These are phyloP conservation scores for Eclectus roratus DNA, from an alignment of 2,113 vertebrate species.

Conservation along the genomic window DNA sequence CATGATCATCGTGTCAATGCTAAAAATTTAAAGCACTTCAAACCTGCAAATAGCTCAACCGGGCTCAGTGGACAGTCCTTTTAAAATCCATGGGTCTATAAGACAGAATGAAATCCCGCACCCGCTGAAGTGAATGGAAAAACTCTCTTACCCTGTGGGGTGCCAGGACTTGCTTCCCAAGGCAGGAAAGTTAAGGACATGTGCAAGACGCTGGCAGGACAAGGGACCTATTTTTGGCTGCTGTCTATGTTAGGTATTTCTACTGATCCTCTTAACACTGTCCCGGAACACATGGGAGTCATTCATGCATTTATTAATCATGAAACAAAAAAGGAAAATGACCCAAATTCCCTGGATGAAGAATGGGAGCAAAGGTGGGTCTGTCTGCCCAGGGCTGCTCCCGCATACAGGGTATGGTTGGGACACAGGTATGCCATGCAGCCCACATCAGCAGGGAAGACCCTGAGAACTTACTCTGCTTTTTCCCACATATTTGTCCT, in stretches of 20 bases:
- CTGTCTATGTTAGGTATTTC: conserved; percentile 8
- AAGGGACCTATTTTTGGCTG: conserved; percentile 9
- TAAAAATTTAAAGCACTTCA: conserved; percentile 17
- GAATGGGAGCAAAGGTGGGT: neutral
- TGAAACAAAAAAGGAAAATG: neutral
- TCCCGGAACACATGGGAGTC: neutral
- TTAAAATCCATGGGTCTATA: neutral
- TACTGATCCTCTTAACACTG: neutral
- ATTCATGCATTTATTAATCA: neutral
- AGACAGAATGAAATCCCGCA: conserved; percentile 8
- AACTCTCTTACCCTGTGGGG: neutral
- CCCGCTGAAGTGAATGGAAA: conserved; percentile 29
- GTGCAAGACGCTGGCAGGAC: neutral
- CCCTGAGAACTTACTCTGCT: neutral
- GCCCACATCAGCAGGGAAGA: neutral
- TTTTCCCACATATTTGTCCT: neutral
- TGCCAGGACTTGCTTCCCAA: conserved; percentile 4
- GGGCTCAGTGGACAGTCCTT: neutral
- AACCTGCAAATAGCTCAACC: neutral
- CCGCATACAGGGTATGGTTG: fast-evolving
- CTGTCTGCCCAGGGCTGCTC: neutral
- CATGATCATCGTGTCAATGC: neutral
- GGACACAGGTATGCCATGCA: fast-evolving
- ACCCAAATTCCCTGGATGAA: neutral
- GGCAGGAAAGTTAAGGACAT: conserved; percentile 39